A percentile compares a stretch with the other conserved stretches of the same genome.
Conservation (phyloP, 2,888 invertebrate species). For the Amphiduros pacificus region DNA sequence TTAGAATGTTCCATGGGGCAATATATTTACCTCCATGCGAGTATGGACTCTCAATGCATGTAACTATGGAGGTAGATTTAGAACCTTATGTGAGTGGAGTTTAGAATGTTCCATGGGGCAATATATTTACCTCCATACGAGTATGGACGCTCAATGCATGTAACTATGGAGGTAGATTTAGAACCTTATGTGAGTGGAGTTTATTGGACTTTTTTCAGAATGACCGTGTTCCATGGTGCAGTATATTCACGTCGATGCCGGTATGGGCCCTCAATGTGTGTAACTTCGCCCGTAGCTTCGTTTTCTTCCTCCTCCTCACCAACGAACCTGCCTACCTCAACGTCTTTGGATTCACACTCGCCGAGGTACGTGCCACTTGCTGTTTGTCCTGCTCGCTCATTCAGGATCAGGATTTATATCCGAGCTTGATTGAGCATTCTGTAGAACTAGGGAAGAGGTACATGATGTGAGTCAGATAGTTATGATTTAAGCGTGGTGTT, state of each 20-base stretch:
- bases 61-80: too few species aligned
- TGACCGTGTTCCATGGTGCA: constrained; percentile 45
- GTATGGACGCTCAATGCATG: constrained; percentile 50
- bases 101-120: constrained; percentile 51
- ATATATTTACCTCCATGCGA: too few species aligned
- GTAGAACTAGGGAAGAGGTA: too few species aligned
- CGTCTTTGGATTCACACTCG: constrained; percentile 50
- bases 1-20: too few species aligned
- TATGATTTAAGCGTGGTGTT: too few species aligned
- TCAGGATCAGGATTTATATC: too few species aligned
- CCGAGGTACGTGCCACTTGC: constrained; percentile 39
- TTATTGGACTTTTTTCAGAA: constrained; percentile 40
- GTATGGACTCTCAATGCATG: too few species aligned
- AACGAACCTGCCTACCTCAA: constrained; percentile 55
- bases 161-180: constrained; percentile 53
- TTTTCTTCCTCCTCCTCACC: constrained; percentile 54
- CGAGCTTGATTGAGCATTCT: too few species aligned
- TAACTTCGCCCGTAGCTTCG: constrained; percentile 53
- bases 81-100: too few species aligned
- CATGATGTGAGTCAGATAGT: too few species aligned
- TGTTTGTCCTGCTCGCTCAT: too few species aligned
- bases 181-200: too few species aligned
- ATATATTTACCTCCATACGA: constrained; percentile 50
- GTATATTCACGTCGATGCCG: constrained; percentile 50
- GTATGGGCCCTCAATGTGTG: constrained; percentile 50